These are phyloP conservation scores for Procambarus virginalis DNA, from an alignment of 1,140 invertebrate species.

Conservation along the genomic window DNA sequence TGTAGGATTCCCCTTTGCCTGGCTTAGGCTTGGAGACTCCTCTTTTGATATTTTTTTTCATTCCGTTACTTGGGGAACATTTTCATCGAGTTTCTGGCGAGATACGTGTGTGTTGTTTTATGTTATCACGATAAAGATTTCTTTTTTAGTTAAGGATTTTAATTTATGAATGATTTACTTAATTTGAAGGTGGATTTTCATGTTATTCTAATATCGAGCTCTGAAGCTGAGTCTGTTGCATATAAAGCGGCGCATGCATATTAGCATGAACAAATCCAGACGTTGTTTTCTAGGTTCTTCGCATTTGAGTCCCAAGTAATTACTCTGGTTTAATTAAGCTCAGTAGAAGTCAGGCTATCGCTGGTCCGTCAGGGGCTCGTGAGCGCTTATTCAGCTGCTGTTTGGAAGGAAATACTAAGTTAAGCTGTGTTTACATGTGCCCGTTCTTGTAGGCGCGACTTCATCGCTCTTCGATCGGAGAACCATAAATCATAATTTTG, in stretches of 20 bases:
- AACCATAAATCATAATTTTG: background rate
- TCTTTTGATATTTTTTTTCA: background rate
- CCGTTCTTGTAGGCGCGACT: constrained; percentile 4
- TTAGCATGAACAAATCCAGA: background rate
- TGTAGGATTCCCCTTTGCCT: constrained; percentile 13
- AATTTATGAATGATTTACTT: background rate
- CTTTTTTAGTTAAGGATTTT: background rate
- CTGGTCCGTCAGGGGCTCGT: background rate
- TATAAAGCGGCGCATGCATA: background rate
- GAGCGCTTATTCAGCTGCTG: constrained; percentile 12
- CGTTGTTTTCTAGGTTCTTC: background rate
- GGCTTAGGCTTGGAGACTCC: constrained; percentile 1
- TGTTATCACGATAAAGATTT: background rate
- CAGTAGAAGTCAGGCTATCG: background rate
- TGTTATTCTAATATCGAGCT: background rate
- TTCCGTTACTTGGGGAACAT: background rate
- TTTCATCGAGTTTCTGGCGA: background rate
- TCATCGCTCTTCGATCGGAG: constrained; percentile 2
- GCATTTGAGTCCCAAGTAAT: background rate
- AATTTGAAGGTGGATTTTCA: background rate
- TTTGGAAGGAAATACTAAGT: constrained; percentile 20
- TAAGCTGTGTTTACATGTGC: constrained; percentile 25
- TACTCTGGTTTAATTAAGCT: background rate
- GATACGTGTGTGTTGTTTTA: background rate
- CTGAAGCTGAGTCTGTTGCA: background rate